phyloP scores from a whole-genome alignment of 2,113 vertebrate species.

The Chloropsis cyanopogon region DNA sequence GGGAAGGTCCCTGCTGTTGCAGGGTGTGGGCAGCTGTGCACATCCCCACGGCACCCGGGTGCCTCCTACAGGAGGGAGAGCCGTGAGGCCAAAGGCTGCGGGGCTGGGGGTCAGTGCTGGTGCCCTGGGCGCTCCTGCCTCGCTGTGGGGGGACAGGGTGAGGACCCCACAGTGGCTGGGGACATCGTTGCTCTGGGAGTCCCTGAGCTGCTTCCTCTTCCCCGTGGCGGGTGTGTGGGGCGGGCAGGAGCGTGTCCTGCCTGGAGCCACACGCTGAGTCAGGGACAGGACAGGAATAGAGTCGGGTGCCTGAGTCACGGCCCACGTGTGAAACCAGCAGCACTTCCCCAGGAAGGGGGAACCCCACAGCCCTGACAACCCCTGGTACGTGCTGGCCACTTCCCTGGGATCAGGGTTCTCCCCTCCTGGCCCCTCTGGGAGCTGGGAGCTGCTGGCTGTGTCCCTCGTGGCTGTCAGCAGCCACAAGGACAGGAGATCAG shows the following conservation, averaged over 20 bases:
- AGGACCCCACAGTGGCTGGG: neutral
- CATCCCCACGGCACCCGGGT: neutral
- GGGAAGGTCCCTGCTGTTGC: neutral
- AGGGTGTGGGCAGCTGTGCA: neutral
- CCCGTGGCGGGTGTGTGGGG: rapidly evolving
- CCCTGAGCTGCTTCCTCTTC: neutral
- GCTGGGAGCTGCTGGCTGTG: neutral
- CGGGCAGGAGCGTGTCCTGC: neutral
- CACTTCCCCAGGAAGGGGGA: neutral
- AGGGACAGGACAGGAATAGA: neutral
- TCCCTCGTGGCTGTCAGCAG: neutral
- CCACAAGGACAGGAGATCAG: neutral
- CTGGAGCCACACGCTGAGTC: neutral
- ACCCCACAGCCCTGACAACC: neutral
- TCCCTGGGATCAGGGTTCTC: neutral
- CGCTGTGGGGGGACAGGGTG: rapidly evolving
- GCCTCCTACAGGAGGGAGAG: neutral
- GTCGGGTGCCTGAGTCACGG: neutral
- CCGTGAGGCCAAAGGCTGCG: neutral
- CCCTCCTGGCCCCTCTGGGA: neutral
- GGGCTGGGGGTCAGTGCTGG: neutral
- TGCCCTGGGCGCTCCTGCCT: neutral
- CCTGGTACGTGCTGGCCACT: neutral
- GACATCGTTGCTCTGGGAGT: rapidly evolving
- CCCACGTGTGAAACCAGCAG: neutral